phyloP scores from a whole-genome alignment of 1,140 invertebrate genomes.

The Condylostylus longicornis region DNA sequence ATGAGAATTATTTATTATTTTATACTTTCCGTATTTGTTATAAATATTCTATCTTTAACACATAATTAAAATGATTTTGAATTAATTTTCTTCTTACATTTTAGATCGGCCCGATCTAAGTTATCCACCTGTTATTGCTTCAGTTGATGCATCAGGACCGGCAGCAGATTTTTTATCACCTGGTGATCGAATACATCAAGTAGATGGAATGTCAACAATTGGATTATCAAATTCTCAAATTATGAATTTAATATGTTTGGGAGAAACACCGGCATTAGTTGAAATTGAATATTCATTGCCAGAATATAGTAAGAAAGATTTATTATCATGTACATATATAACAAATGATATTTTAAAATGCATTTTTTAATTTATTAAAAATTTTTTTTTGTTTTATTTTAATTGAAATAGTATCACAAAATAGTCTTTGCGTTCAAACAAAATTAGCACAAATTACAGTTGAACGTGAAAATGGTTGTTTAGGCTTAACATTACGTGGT shows the following conservation, averaged over 20 bases:
- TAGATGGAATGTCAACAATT: constrained; percentile 64
- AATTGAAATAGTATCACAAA: constrained; percentile 39
- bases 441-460: constrained; percentile 59
- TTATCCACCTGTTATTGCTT: constrained; percentile 29
- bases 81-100: constrained; percentile 4
- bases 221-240: constrained; percentile 66
- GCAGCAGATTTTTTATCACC: constrained; percentile 41
- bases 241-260: constrained; percentile 56
- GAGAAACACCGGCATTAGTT: constrained; percentile 52
- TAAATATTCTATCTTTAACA: too few species aligned
- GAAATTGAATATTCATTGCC: constrained; percentile 74
- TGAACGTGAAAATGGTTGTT: constrained; percentile 66
- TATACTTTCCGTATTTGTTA: too few species aligned
- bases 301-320: constrained; percentile 55
- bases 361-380: constrained; percentile 23
- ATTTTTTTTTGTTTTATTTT: too few species aligned
- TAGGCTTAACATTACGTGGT: constrained; percentile 76
- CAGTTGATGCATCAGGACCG: constrained; percentile 29
- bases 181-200: constrained; percentile 61
- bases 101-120: constrained; percentile 29
- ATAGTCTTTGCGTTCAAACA: constrained; percentile 49
- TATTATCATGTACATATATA: constrained; percentile 2
- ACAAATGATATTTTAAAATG: not conserved
- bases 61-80: too few species aligned
- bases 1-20: too few species aligned